A percentile compares a stretch with the other conserved stretches of the same genome.
Evolutionary conservation across 1,140 invertebrate genomes (phyloP).

Genomic region (Bombus pyrosoma): DNA sequence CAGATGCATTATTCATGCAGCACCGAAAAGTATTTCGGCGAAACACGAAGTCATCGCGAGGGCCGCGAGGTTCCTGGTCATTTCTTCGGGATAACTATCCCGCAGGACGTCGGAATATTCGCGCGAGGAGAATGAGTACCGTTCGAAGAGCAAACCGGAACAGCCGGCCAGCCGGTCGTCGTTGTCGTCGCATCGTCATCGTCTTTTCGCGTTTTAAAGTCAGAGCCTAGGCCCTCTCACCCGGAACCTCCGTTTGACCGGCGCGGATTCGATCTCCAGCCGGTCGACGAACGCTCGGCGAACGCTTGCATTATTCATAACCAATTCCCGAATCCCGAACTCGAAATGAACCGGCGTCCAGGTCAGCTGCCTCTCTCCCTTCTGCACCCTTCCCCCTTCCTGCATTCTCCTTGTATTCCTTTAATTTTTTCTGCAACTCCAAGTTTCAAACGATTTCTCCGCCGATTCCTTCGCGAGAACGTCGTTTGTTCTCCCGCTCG

Average conservation of each 20-base stretch:
- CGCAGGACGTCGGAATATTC: conserved; percentile 32
- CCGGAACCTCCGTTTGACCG: conserved; percentile 67
- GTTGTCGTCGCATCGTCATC: conserved; percentile 45
- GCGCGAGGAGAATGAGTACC: conserved; percentile 27
- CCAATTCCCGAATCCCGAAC: conserved; percentile 72
- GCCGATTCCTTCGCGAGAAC: neutral
- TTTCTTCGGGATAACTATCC: conserved; percentile 57
- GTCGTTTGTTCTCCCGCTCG: neutral
- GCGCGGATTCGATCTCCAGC: conserved; percentile 69
- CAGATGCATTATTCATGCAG: conserved; percentile 63
- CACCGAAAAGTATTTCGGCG: conserved; percentile 53
- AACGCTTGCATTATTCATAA: conserved; percentile 73
- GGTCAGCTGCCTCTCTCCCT: conserved; percentile 56
- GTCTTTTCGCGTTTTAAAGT: conserved; percentile 50
- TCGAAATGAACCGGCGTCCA: conserved; percentile 68
- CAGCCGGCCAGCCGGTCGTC: conserved; percentile 1
- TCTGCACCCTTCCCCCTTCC: neutral
- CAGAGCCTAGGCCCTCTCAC: conserved; percentile 54
- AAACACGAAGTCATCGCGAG: conserved; percentile 53
- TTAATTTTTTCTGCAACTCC: conserved; percentile 50
- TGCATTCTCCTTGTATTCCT: conserved; percentile 52
- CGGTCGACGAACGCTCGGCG: conserved; percentile 57
- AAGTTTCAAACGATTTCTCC: conserved; percentile 21
- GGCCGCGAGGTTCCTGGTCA: conserved; percentile 38
- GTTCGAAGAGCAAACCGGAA: conserved; percentile 55